A percentile compares a stretch with the other conserved stretches of the same genome.
phyloP scores from a whole-genome alignment of 2,888 invertebrate genomes.

The Euplagia quadripunctaria region DNA sequence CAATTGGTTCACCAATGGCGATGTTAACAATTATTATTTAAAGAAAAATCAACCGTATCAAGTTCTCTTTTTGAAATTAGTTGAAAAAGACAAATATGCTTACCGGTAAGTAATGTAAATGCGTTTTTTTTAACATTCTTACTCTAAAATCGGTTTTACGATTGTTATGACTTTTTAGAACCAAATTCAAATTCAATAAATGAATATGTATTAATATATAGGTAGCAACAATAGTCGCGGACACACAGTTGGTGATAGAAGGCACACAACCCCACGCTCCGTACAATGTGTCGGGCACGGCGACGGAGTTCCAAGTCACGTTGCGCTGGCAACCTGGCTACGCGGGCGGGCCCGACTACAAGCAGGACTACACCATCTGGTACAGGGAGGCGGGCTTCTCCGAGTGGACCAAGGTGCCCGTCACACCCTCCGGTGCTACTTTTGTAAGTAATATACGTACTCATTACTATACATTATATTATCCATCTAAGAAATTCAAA shows the following conservation, averaged over 20 bases:
- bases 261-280: slow-evolving; percentile 99
- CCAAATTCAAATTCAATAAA: not conserved
- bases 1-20: no score
- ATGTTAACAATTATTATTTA: no score
- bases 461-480: not conserved
- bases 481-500: not conserved
- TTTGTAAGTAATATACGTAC: slow-evolving; percentile 62
- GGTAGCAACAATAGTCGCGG: slow-evolving; percentile 97
- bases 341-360: slow-evolving; percentile 97
- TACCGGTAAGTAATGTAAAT: no score
- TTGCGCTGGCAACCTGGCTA: slow-evolving; percentile 98
- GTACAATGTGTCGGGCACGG: slow-evolving; percentile 96
- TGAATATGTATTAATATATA: slow-evolving; percentile 36
- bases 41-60: no score
- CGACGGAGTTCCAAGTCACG: slow-evolving; percentile 96
- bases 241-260: slow-evolving; percentile 96
- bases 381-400: slow-evolving; percentile 95
- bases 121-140: not conserved
- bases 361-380: slow-evolving; percentile 98
- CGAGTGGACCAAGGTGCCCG: slow-evolving; percentile 97
- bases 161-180: not conserved
- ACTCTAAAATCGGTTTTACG: not conserved
- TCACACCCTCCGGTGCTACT: slow-evolving; percentile 96
- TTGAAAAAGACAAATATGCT: not conserved
- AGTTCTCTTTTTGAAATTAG: not conserved